Percentiles rank a stretch among this genome's conserved stretches.
These are phyloP conservation scores for Meandrusa payeni DNA, from an alignment of 2,888 invertebrate species.

Conservation along the genomic window DNA sequence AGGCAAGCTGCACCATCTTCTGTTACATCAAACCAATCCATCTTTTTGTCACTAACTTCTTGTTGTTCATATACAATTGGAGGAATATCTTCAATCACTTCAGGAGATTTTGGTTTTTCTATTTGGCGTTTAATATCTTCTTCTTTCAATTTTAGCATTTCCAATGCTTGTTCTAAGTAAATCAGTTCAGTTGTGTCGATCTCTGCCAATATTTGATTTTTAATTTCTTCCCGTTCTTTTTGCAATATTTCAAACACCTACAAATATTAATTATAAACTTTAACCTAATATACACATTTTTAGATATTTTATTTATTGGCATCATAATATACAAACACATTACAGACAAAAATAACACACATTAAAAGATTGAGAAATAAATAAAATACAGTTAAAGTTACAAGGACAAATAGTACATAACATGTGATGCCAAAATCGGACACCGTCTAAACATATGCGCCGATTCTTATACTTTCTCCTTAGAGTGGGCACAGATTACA, in stretches of 20 bases:
- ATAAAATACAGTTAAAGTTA: too few species aligned
- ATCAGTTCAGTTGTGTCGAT: constrained; percentile 90
- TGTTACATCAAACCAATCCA: constrained; percentile 68
- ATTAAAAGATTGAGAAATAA: too few species aligned
- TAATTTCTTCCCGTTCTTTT: constrained; percentile 86
- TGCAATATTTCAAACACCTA: constrained; percentile 86
- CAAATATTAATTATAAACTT: constrained; percentile 1
- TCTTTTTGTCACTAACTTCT: constrained; percentile 50
- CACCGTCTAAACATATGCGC: too few species aligned
- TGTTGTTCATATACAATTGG: constrained; percentile 56
- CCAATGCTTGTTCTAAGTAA: constrained; percentile 91
- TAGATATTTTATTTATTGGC: too few species aligned
- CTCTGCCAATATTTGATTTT: constrained; percentile 83
- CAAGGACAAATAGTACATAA: too few species aligned
- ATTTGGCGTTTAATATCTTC: constrained; percentile 45
- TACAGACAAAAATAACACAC: too few species aligned
- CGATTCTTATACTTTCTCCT: too few species aligned
- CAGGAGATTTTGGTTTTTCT: constrained; percentile 39
- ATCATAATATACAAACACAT: too few species aligned
- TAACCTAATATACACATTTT: too few species aligned
- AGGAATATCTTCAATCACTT: constrained; percentile 34
- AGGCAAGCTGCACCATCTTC: constrained; percentile 62
- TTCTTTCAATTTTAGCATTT: constrained; percentile 81
- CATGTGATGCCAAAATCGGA: too few species aligned
- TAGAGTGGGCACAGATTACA: background rate